Conservation (phyloP, 2,113 vertebrate genomes). For the Larimichthys polyactis region DNA sequence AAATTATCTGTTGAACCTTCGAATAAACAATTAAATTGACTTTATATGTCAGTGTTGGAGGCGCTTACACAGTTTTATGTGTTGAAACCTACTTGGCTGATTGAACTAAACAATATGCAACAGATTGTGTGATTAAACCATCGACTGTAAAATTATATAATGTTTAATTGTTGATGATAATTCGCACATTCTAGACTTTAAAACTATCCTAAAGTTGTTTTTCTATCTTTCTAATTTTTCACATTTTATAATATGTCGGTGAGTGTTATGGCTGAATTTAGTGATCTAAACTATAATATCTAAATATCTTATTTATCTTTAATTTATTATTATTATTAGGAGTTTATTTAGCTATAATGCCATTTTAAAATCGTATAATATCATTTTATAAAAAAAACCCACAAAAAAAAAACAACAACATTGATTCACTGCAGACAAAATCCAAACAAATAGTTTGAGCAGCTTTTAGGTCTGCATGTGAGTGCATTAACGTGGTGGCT, state of each 20-base stretch:
- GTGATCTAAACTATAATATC: not conserved
- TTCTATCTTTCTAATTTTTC: not conserved
- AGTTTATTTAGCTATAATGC: not conserved
- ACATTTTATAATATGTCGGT: not conserved
- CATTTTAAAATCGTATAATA: not conserved
- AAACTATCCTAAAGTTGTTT: not conserved
- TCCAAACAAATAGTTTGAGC: not conserved
- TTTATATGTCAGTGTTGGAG: not conserved
- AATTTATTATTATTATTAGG: not conserved
- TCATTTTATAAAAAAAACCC: not conserved
- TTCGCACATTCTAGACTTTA: not conserved
- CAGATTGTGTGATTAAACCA: too few species aligned
- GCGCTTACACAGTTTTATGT: not conserved
- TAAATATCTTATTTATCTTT: not conserved
- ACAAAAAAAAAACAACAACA: not conserved
- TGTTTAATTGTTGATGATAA: not conserved
- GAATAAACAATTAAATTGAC: not conserved
- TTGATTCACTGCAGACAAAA: not conserved
- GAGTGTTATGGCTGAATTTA: not conserved
- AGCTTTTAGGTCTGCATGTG: not conserved
- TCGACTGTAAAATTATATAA: not conserved
- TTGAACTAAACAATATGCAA: too few species aligned
- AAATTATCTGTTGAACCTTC: not conserved
- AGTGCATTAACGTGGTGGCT: not conserved
- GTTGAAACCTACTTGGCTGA: too few species aligned